Evolutionary conservation across 2,888 invertebrate species (phyloP).

Genomic region (Eumerus sabulonum): DNA sequence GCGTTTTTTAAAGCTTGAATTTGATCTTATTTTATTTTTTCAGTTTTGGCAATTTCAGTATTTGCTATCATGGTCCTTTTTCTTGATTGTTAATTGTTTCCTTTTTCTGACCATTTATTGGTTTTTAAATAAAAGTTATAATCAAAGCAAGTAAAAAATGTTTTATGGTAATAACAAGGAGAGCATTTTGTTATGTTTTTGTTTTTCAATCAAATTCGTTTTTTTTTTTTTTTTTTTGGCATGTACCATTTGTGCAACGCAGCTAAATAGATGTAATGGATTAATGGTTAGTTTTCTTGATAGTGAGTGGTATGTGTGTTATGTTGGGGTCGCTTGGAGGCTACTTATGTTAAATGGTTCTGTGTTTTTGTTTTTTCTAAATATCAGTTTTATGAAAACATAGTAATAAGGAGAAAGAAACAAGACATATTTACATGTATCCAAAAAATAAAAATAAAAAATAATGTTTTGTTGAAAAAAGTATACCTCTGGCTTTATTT

Average conservation of each 20-base stretch:
- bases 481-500: no score
- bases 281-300: slow-evolving; percentile 54
- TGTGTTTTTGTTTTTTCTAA: background rate
- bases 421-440: slow-evolving; percentile 14
- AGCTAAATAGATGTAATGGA: slow-evolving; percentile 51
- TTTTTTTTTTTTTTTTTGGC: background rate
- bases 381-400: slow-evolving; percentile 34
- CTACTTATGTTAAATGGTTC: background rate
- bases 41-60: no score
- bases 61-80: background rate
- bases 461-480: no score
- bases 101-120: slow-evolving; percentile 12
- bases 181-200: no score
- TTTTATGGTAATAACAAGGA: no score
- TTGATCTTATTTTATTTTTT: no score
- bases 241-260: slow-evolving; percentile 43
- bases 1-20: no score
- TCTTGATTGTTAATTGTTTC: background rate
- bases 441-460: slow-evolving; percentile 6
- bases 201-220: no score
- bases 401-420: slow-evolving; percentile 66
- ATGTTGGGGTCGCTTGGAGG: slow-evolving; percentile 13
- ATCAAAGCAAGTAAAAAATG: slow-evolving; percentile 13
- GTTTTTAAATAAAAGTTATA: slow-evolving; percentile 21
- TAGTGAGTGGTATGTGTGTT: slow-evolving; percentile 21